phyloP scores from a whole-genome alignment of 2,797 vertebrate species.

The Kryptolebias ocellatus region DNA sequence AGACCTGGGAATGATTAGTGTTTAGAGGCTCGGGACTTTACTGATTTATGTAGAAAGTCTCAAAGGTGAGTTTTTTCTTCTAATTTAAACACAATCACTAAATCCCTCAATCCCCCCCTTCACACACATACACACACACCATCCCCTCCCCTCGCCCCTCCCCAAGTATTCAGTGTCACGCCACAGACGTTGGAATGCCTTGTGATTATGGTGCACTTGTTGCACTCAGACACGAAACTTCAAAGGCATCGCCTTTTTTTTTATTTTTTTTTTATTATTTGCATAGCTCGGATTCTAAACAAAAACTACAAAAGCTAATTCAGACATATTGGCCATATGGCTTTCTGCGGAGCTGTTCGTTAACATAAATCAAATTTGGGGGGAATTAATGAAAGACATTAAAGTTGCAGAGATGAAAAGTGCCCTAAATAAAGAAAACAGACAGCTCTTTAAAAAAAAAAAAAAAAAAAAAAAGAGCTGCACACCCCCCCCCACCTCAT shows the following conservation, averaged over 20 bases:
- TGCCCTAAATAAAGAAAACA: conserved; percentile 11
- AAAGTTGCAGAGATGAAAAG: conserved; percentile 21
- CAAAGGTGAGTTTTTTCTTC: conserved; percentile 84
- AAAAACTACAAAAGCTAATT: conserved; percentile 74
- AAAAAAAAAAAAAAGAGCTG: no score
- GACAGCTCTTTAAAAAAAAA: conserved; percentile 15
- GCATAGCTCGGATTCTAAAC: conserved; percentile 77
- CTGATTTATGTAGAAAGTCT: conserved; percentile 85
- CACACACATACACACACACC: conserved; percentile 29
- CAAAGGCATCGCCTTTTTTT: conserved; percentile 63
- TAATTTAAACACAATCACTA: conserved; percentile 84
- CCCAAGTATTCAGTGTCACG: conserved; percentile 82
- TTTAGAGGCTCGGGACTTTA: conserved; percentile 83
- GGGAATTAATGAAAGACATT: conserved; percentile 59
- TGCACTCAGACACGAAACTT: conserved; percentile 76
- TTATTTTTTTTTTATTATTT: conserved; percentile 61
- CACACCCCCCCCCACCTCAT: background rate
- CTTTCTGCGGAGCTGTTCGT: conserved; percentile 61
- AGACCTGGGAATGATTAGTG: conserved; percentile 85
- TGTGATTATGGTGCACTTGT: conserved; percentile 82
- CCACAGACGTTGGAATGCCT: conserved; percentile 79
- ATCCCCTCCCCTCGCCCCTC: conserved; percentile 29
- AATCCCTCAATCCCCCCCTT: conserved; percentile 51
- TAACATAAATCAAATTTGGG: conserved; percentile 64
- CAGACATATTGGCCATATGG: conserved; percentile 64